phyloP scores from a whole-genome alignment of 1,140 invertebrate genomes.

The Patella vulgata region DNA sequence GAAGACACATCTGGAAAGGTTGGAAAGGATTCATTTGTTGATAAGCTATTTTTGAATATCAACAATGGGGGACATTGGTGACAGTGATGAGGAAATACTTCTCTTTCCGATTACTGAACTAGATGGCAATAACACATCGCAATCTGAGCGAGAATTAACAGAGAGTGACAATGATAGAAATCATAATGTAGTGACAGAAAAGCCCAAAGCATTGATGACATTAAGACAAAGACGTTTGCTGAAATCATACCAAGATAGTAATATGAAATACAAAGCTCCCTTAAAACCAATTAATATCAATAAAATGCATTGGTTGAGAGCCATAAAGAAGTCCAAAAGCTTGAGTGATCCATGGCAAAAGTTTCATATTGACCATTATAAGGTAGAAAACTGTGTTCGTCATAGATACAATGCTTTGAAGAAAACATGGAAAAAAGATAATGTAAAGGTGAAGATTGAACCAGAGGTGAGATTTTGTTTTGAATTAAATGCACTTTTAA shows the following conservation, averaged over 20 bases:
- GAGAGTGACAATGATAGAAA: conserved; percentile 15
- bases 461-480: conserved; percentile 43
- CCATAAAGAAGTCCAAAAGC: conserved; percentile 37
- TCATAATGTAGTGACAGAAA: conserved; percentile 25
- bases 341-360: conserved; percentile 55
- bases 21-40: no score
- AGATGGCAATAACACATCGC: conserved; percentile 29
- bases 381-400: conserved; percentile 47
- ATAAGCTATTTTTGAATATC: no score
- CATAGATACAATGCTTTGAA: conserved; percentile 60
- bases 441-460: conserved; percentile 59
- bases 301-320: conserved; percentile 39
- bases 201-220: conserved; percentile 45
- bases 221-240: conserved; percentile 46
- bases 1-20: no score
- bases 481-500: neutral
- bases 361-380: conserved; percentile 54
- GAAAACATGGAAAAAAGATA: conserved; percentile 56
- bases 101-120: conserved; percentile 47
- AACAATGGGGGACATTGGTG: conserved; percentile 25
- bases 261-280: no score
- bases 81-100: conserved; percentile 38
- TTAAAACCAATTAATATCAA: no score
- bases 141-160: conserved; percentile 24
- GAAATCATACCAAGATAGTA: conserved; percentile 20